These are phyloP conservation scores for Microctenopoma steveboyesi DNA, from an alignment of 2,797 vertebrate species.

Conservation along the genomic window DNA sequence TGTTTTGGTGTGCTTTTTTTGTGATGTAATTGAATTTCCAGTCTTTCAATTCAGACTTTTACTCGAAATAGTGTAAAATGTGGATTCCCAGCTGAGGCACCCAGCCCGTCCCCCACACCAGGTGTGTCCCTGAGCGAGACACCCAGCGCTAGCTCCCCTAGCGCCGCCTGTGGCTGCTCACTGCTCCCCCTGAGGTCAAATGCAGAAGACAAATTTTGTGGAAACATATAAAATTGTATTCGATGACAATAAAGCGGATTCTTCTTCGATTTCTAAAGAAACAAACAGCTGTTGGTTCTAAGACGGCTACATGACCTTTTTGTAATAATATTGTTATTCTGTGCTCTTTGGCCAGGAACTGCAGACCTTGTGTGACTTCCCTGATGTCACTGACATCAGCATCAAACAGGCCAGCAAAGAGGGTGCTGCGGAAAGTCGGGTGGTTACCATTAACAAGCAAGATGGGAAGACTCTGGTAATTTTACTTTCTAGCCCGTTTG, in stretches of 20 bases:
- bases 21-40: background rate
- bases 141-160: too few relatives aligned
- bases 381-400: slow-evolving; percentile 93
- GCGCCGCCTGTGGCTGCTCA: too few relatives aligned
- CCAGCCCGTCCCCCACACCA: too few relatives aligned
- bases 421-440: slow-evolving; percentile 87
- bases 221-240: too few relatives aligned
- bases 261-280: too few relatives aligned
- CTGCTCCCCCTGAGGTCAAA: too few relatives aligned
- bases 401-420: slow-evolving; percentile 95
- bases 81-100: background rate
- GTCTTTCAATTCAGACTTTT: background rate
- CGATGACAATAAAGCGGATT: too few relatives aligned
- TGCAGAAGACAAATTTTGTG: too few relatives aligned
- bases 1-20: background rate
- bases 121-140: too few relatives aligned
- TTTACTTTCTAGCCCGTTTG: background rate
- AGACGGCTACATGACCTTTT: background rate
- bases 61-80: background rate
- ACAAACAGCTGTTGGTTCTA: too few relatives aligned
- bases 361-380: slow-evolving; percentile 95
- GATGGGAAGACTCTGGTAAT: slow-evolving; percentile 93
- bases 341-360: slow-evolving; percentile 80
- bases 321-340: background rate
- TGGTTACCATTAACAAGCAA: slow-evolving; percentile 95